Percentiles rank a stretch among this genome's conserved stretches.
Evolutionary conservation across 2,113 vertebrate genomes (phyloP).

Genomic region (Glaucomys volans): DNA sequence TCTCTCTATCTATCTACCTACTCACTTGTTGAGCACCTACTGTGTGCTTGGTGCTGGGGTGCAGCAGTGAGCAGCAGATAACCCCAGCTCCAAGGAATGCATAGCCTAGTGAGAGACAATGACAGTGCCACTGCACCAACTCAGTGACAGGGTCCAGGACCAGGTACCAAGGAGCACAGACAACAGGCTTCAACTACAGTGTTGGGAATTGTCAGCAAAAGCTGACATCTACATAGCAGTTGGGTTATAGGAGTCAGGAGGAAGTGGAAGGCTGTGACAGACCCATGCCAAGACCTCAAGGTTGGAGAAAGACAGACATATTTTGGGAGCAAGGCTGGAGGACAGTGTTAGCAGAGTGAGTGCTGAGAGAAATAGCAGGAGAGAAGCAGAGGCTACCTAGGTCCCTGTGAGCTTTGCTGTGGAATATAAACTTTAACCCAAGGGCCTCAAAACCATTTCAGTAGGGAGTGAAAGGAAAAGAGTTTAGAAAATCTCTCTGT

Average conservation of each 20-base stretch:
- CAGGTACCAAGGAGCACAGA: not conserved
- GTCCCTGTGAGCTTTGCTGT: not conserved
- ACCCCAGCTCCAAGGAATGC: not conserved
- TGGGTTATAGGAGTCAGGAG: not conserved
- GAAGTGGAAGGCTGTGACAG: not conserved
- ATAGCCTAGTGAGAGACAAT: not conserved
- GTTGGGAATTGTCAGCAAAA: not conserved
- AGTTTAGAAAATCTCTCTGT: not conserved
- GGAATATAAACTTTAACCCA: slow-evolving; percentile 23
- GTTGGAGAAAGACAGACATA: not conserved
- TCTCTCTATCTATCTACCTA: not conserved
- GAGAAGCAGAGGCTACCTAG: not conserved
- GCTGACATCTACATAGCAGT: not conserved
- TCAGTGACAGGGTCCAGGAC: not conserved
- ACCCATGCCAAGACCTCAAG: not conserved
- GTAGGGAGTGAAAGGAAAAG: not conserved
- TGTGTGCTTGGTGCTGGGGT: not conserved
- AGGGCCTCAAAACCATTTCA: not conserved
- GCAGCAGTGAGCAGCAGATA: not conserved
- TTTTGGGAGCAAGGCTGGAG: not conserved
- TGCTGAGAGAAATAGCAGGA: not conserved
- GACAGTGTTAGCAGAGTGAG: not conserved
- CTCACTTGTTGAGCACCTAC: not conserved
- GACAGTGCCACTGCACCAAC: not conserved
- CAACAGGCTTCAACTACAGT: not conserved